phyloP scores from a whole-genome alignment of 2,797 vertebrate species.

The Eupleurogrammus muticus region DNA sequence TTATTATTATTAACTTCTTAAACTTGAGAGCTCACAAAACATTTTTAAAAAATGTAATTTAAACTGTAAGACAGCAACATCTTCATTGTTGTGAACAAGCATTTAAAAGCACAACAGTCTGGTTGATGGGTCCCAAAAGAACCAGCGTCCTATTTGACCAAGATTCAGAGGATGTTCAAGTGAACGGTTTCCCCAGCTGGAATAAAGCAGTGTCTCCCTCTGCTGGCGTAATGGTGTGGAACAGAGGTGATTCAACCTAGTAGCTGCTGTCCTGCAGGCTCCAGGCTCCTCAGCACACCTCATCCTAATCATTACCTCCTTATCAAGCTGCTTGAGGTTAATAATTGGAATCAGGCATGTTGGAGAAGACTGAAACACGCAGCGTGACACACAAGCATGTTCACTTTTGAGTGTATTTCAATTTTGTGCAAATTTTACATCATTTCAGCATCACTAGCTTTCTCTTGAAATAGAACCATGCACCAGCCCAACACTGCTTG shows the following conservation, averaged over 20 bases:
- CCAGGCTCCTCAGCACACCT: no score
- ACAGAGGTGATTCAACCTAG: no score
- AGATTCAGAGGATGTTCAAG: conserved; percentile 3
- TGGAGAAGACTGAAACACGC: no score
- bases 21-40: background rate
- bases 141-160: conserved; percentile 56
- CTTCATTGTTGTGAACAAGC: no score
- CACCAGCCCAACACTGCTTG: background rate
- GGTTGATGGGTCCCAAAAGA: conserved; percentile 35
- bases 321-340: no score
- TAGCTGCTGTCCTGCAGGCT: no score
- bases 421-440: background rate
- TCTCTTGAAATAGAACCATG: background rate
- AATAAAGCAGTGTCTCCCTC: conserved; percentile 23
- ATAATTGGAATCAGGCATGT: no score
- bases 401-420: background rate
- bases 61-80: no score
- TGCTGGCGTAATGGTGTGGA: conserved; percentile 6
- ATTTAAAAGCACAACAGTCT: no score
- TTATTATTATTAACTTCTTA: no score
- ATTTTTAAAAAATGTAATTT: background rate
- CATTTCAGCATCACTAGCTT: background rate
- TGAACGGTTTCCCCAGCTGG: background rate
- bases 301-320: no score
- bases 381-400: no score